These are phyloP conservation scores for Centroberyx gerrardi DNA, from an alignment of 2,797 vertebrate species.

Conservation along the genomic window DNA sequence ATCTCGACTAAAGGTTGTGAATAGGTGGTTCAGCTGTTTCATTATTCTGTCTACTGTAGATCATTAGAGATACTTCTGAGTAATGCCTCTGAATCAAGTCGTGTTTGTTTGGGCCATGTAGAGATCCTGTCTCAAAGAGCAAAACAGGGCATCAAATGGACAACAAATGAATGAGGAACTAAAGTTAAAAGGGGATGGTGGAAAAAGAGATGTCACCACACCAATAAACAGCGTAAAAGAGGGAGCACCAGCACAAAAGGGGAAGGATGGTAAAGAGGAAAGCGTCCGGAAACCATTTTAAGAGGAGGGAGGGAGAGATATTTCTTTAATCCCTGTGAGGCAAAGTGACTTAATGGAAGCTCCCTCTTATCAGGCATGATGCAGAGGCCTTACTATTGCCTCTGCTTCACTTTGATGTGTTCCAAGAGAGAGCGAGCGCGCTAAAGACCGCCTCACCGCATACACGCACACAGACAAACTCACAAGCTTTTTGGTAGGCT, in stretches of 20 bases:
- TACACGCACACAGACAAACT: conserved; percentile 59
- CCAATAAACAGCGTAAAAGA: conserved; percentile 65
- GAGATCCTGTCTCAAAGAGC: conserved; percentile 7
- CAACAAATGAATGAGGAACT: conserved; percentile 21
- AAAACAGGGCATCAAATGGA: conserved; percentile 47
- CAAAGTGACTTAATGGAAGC: conserved; percentile 83
- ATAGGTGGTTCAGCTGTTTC: neutral
- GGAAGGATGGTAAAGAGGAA: conserved; percentile 56
- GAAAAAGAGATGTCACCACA: conserved; percentile 64
- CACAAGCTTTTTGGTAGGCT: conserved; percentile 57
- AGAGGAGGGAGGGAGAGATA: conserved; percentile 60
- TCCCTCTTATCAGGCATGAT: conserved; percentile 80
- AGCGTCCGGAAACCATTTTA: conserved; percentile 64
- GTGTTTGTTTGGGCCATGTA: neutral
- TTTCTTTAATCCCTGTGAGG: conserved; percentile 78
- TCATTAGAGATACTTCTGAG: neutral
- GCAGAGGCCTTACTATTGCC: conserved; percentile 79
- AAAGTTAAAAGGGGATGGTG: conserved; percentile 34
- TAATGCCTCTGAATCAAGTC: neutral
- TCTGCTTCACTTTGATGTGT: conserved; percentile 83
- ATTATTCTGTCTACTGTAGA: neutral
- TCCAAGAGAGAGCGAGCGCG: conserved; percentile 53
- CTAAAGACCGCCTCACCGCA: conserved; percentile 55
- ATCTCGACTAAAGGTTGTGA: neutral
- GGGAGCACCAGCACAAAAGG: conserved; percentile 61